Conservation (phyloP, 2,113 vertebrate genomes). For the Gavia stellata region DNA sequence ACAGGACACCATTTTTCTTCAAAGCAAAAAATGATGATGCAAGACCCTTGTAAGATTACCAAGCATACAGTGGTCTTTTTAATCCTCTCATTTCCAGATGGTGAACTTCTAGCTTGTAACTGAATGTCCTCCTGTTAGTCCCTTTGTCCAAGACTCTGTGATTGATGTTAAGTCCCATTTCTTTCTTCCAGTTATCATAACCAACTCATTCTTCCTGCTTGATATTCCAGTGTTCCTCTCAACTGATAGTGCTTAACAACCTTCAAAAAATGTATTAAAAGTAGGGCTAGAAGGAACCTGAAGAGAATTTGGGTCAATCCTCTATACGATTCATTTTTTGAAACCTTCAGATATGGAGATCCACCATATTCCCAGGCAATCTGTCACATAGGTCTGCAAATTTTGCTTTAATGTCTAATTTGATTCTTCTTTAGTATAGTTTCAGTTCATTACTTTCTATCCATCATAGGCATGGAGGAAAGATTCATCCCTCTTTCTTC, state of each 20-base stretch:
- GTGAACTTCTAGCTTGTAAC: not conserved
- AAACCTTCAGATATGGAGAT: not conserved
- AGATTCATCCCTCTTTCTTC: not conserved
- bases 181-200: not conserved
- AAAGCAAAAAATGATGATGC: not conserved
- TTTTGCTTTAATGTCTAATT: not conserved
- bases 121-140: not conserved
- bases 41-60: not conserved
- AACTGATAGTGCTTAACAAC: accelerated
- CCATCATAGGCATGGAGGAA: not conserved
- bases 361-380: not conserved
- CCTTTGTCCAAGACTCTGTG: not conserved
- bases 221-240: not conserved
- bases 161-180: not conserved
- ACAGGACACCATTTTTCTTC: not conserved
- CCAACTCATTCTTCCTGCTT: not conserved
- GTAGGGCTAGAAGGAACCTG: not conserved
- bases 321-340: not conserved
- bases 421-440: not conserved
- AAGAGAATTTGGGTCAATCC: not conserved
- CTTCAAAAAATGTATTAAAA: not conserved
- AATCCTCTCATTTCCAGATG: not conserved
- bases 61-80: not conserved
- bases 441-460: not conserved
- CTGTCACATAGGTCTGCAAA: not conserved